Conservation (phyloP, 2,113 vertebrate genomes). For the Silurus meridionalis region DNA sequence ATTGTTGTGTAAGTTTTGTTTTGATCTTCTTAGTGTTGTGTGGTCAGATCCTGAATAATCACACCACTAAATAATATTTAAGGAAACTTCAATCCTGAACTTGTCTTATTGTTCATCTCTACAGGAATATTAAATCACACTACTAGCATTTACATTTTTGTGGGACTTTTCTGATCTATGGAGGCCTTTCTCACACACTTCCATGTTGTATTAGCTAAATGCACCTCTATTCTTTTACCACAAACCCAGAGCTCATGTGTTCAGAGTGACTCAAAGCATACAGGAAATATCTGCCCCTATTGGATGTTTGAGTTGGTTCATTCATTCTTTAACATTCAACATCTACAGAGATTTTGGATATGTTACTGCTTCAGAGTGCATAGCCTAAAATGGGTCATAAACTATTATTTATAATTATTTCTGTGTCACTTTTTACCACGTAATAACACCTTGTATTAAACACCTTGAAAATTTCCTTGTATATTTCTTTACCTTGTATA, state of each 20-base stretch:
- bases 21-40: neutral
- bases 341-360: neutral
- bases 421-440: neutral
- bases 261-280: slow-evolving; percentile 39
- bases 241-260: slow-evolving; percentile 52
- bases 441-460: neutral
- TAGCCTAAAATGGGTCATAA: neutral
- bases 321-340: neutral
- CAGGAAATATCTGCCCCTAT: slow-evolving; percentile 39
- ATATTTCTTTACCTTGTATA: too few relatives aligned
- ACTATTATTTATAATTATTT: neutral
- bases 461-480: too few relatives aligned
- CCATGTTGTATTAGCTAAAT: neutral
- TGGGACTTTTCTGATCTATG: neutral
- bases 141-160: neutral
- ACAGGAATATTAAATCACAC: neutral
- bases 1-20: neutral
- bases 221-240: slow-evolving; percentile 46
- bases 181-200: neutral
- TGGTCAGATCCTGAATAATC: neutral
- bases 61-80: neutral
- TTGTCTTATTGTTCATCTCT: neutral
- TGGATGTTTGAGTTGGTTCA: neutral
- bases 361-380: neutral
- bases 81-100: neutral